Percentiles rank a stretch among this genome's conserved stretches.
phyloP scores from a whole-genome alignment of 2,113 vertebrate species.

The Larimichthys polyactis region DNA sequence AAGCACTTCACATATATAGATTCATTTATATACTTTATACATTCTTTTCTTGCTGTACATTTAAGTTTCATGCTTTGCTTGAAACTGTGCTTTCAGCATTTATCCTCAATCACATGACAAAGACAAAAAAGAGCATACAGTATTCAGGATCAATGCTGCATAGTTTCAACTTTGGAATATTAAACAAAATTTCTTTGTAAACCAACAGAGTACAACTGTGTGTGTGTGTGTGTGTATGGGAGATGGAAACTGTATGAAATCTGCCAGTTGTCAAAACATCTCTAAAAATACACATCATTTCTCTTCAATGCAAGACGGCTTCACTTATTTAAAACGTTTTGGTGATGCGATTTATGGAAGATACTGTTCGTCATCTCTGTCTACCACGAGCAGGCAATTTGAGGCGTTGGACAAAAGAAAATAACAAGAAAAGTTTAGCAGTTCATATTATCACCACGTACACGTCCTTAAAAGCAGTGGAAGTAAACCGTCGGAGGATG shows the following conservation, averaged over 20 bases:
- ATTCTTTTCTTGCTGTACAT: conserved; percentile 74
- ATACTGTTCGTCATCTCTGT: background rate
- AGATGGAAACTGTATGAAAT: conserved; percentile 48
- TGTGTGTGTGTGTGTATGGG: background rate
- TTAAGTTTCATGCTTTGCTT: conserved; percentile 69
- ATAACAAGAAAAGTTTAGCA: background rate
- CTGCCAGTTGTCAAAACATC: conserved; percentile 18
- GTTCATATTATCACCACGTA: background rate
- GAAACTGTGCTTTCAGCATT: conserved; percentile 75
- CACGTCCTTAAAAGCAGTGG: conserved; percentile 22
- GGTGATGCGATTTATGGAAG: conserved; percentile 17
- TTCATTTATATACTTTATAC: conserved; percentile 64
- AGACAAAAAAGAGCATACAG: conserved; percentile 48
- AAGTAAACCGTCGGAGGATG: conserved; percentile 21
- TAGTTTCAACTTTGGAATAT: conserved; percentile 72
- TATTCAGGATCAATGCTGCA: conserved; percentile 77
- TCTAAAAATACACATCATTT: conserved; percentile 53
- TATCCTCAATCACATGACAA: conserved; percentile 67
- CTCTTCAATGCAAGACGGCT: conserved; percentile 25
- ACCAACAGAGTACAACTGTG: conserved; percentile 31
- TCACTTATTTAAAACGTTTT: conserved; percentile 28
- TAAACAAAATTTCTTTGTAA: conserved; percentile 63
- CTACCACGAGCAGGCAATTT: background rate
- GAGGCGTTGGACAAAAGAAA: conserved; percentile 15
- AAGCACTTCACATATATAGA: conserved; percentile 63